These are phyloP conservation scores for Mnemiopsis leidyi DNA, from an alignment of 37 sponge, comb jelly and placozoan species.

Conservation along the genomic window DNA sequence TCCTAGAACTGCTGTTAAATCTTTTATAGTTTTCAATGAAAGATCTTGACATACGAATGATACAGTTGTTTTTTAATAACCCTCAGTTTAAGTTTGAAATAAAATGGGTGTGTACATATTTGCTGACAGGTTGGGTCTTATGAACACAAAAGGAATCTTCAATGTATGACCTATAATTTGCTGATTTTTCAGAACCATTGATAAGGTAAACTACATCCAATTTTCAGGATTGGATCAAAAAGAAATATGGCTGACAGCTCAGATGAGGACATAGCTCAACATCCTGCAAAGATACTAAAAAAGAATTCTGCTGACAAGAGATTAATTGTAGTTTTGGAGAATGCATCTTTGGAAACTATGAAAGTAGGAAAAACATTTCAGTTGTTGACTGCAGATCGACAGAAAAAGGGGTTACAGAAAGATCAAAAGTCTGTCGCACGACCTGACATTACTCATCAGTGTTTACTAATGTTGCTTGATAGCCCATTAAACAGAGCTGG, in stretches of 20 bases:
- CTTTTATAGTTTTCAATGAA: too few species aligned
- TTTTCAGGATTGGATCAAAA: too few species aligned
- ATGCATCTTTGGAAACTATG: constrained; percentile 90
- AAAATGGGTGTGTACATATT: too few species aligned
- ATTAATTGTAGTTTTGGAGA: constrained; percentile 91
- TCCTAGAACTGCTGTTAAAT: too few species aligned
- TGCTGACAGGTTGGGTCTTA: too few species aligned
- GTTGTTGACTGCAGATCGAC: constrained; percentile 84
- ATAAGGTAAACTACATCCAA: too few species aligned
- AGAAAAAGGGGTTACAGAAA: constrained; percentile 69
- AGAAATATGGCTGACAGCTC: constrained; percentile 58
- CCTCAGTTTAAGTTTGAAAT: too few species aligned
- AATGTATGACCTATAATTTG: too few species aligned
- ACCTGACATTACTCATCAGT: constrained; percentile 98
- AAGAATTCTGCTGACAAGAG: constrained; percentile 70
- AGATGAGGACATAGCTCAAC: constrained; percentile 50
- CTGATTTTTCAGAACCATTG: too few species aligned
- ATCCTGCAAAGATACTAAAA: constrained; percentile 43
- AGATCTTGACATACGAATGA: too few species aligned
- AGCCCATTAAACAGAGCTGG: constrained; percentile 98
- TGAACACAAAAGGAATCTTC: too few species aligned
- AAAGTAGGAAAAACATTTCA: constrained; percentile 89
- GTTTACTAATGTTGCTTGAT: constrained; percentile 97
- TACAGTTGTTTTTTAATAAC: too few species aligned
- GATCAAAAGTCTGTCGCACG: constrained; percentile 83